A percentile compares a stretch with the other conserved stretches of the same genome.
phyloP scores from a whole-genome alignment of 2,113 vertebrate species.

The Caloenas nicobarica region DNA sequence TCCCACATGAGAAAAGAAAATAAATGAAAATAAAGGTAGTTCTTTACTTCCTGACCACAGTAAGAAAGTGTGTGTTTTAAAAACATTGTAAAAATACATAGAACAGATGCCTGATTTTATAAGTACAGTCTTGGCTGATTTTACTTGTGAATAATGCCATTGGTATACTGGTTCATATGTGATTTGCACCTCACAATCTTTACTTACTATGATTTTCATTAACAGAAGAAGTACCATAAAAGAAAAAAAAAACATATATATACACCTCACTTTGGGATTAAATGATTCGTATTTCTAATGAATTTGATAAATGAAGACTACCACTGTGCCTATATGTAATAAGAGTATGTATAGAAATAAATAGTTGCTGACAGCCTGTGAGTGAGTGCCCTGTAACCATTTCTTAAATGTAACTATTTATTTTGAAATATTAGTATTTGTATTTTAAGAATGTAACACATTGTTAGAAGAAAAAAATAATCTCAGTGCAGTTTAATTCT shows the following conservation, averaged over 20 bases:
- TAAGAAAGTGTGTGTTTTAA: background rate
- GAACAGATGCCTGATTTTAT: background rate
- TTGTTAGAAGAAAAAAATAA: background rate
- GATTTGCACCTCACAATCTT: background rate
- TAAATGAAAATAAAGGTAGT: background rate
- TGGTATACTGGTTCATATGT: background rate
- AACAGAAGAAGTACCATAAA: rapidly evolving
- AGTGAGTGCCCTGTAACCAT: no score
- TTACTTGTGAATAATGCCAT: background rate
- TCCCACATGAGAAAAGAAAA: background rate
- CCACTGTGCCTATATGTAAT: background rate
- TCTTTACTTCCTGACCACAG: background rate
- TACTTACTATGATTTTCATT: background rate
- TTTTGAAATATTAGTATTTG: background rate
- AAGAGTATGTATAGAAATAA: background rate
- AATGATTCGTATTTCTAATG: background rate
- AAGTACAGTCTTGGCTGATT: background rate
- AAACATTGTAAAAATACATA: background rate
- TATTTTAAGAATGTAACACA: background rate
- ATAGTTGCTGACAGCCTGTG: background rate
- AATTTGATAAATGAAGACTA: background rate
- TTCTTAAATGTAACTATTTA: background rate
- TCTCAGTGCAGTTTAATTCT: background rate
- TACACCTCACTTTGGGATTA: background rate
- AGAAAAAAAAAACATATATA: background rate